Evolutionary conservation across 2,888 invertebrate genomes (phyloP), one percentile per base, ranked within the genome.

Genomic region (Thumatha senex): DNA sequence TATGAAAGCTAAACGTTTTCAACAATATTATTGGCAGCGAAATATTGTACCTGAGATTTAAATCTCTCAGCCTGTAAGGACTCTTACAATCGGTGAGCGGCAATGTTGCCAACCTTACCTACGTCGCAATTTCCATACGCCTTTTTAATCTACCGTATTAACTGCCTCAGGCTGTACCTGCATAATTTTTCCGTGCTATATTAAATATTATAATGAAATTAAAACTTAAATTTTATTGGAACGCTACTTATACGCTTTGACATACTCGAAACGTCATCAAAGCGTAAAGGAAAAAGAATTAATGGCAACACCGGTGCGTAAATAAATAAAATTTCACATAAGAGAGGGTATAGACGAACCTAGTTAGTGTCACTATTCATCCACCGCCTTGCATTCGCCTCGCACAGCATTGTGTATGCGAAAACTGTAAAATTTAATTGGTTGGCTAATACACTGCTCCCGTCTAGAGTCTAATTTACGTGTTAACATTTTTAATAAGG

Each of bases 401-500:
- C 72, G 76, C 74, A 53, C 66, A 64, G 63, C 66, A 85, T 86
- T 88, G 84, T 84, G 70, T 71, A 67, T 24, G 18, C 63, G 67
- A 73, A 70, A 79, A 76, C 82, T 82, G 80, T 83, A 80, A 85
- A 86, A 85, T 89, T 89, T 86, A 89, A 89, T 89, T 89, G 89
- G 90, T 82, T 84, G 78, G 87, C 88, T 89, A 90, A 89, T 90
- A 86, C 86, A 82, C 76, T 61, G 72, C 77, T 68, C 72, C 72
- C 77, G 77, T 74, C 79, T 72, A 61, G 72, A 80, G 86, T 89
- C 89, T 90, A 89, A 90, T 89, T 90, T 90, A 88, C 89, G 87
- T 84, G 89, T 89, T 89, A 88, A 88, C 88, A 84, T 88, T 90
- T 90, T 90, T 90, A 89, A 90, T 90, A 91, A 90, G 89, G 87